Evolutionary conservation across 2,888 invertebrate species (phyloP), one percentile per base, ranked within the genome.

Genomic region (Heteropelma amictum): DNA sequence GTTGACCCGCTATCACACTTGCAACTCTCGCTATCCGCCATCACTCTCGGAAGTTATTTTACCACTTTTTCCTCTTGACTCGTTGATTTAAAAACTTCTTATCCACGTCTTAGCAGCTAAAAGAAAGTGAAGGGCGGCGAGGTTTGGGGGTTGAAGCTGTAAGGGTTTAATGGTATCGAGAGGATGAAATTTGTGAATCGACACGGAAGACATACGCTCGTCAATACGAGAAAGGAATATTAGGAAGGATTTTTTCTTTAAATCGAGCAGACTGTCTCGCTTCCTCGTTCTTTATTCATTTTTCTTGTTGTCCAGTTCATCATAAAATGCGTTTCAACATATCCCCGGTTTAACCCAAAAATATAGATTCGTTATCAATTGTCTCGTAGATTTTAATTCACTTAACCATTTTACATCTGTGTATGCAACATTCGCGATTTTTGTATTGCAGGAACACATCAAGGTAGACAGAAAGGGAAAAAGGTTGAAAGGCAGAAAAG

Each of bases 111-210:
- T 21, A 14, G 28, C 63, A 53, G 56, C 69, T 26, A 8, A 58
- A 64, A 64, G 61, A 69, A 73, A 51, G 73, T 51, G 26, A 47
- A 33, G n/a, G n/a, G n/a, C n/a, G n/a, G n/a, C n/a, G n/a, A n/a
- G n/a, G n/a, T n/a, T n/a, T n/a, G n/a, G n/a, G n/a, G n/a, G n/a
- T n/a, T n/a, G 14, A 19, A 28, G 23, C 53, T 60, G 45, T 21
- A 3, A 14, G 54, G 14, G 35, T 53, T 61, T n/a, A 21, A 64
- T 30, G 45, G 12, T 45, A 21, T 70, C 64, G 35, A 47, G 64
- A 35, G 64, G 70, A 74, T 70, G 58, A 69, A 74, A 58, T 69
- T n/a, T 21, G 69, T 19, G 26, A 7, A 14, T 2, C 19, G 5
- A 12, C 7, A 35, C 12, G 54, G 38, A 28, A 54, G 19, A 42